phyloP scores from a whole-genome alignment of 64 coral and sea anemone genomes.

The Dendronephthya gigantea region DNA sequence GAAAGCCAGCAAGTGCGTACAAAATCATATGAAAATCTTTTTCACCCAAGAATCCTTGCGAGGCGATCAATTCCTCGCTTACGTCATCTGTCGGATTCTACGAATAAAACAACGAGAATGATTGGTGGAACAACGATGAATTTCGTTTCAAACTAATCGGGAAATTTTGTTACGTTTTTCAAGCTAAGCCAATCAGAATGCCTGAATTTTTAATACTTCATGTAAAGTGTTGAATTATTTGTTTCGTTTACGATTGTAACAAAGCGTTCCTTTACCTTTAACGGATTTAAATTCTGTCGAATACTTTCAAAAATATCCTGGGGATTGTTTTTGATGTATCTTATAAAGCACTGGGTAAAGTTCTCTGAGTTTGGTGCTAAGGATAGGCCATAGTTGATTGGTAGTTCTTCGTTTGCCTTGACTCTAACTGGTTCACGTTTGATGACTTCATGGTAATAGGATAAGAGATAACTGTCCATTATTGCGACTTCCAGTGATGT shows the following conservation, averaged over 20 bases:
- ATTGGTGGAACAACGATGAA: too few species aligned
- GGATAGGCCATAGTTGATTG: not conserved
- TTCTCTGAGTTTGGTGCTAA: not conserved
- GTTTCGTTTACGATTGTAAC: too few species aligned
- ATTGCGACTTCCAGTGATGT: not conserved
- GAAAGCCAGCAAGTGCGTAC: not conserved
- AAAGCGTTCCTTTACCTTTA: conserved; percentile 7
- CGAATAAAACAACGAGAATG: too few species aligned
- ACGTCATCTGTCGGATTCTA: conserved; percentile 3
- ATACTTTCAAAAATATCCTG: conserved; percentile 2
- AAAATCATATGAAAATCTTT: not conserved
- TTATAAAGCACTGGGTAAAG: not conserved
- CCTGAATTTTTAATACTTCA: not conserved
- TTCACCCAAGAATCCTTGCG: conserved; percentile 1
- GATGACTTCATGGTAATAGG: not conserved
- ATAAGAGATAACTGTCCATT: not conserved
- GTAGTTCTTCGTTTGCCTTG: not conserved
- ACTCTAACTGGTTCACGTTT: not conserved
- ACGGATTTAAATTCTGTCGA: not conserved
- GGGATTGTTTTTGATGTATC: not conserved
- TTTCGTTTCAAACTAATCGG: too few species aligned
- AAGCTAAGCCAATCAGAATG: too few species aligned
- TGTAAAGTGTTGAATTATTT: not conserved
- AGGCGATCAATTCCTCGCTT: not conserved
- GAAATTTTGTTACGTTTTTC: too few species aligned